Evolutionary conservation across 2,888 invertebrate genomes (phyloP), one percentile per base, ranked within the genome.

Genomic region (Drosophila monieri): DNA sequence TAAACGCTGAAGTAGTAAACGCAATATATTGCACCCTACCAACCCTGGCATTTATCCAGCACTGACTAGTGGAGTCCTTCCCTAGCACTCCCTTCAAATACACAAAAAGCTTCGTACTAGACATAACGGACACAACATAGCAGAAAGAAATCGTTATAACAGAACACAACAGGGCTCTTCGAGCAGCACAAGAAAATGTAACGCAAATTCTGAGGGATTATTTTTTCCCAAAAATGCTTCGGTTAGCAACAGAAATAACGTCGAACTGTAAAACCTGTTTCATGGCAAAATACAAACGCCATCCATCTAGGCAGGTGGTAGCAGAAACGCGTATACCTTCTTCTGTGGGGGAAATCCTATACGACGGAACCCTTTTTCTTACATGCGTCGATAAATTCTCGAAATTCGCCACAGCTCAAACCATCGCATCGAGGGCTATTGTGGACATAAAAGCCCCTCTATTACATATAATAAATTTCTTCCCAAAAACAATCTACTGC

Each of bases 401-500:
- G 1, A 66, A 70, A 52, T 74, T 74, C 47, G 54, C 64, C 12
- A 43, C 67, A 9, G 58, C 68, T 1, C 51, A 68, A 12, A 9
- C 10, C 9, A 30, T 30, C 10, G 9, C 30, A 9, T 57, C 61
- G 14, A 57, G 71, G 21, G 52, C 61, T n/a, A n/a, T n/a, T n/a
- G n/a, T n/a, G n/a, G n/a, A n/a, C n/a, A n/a, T n/a, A n/a, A n/a
- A n/a, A n/a, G n/a, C n/a, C n/a, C n/a, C n/a, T n/a, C n/a, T n/a
- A n/a, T n/a, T n/a, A n/a, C n/a, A n/a, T n/a, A n/a, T n/a, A n/a
- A n/a, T n/a, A n/a, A n/a, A n/a, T n/a, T n/a, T n/a, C n/a, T n/a
- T n/a, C n/a, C n/a, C n/a, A n/a, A n/a, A n/a, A n/a, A n/a, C n/a
- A n/a, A n/a, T n/a, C n/a, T n/a, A n/a, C n/a, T n/a, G n/a, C n/a